Percentiles rank a stretch among this genome's conserved stretches.
Conservation (phyloP, 2,113 vertebrate species). For the Percopsis transmontana region DNA sequence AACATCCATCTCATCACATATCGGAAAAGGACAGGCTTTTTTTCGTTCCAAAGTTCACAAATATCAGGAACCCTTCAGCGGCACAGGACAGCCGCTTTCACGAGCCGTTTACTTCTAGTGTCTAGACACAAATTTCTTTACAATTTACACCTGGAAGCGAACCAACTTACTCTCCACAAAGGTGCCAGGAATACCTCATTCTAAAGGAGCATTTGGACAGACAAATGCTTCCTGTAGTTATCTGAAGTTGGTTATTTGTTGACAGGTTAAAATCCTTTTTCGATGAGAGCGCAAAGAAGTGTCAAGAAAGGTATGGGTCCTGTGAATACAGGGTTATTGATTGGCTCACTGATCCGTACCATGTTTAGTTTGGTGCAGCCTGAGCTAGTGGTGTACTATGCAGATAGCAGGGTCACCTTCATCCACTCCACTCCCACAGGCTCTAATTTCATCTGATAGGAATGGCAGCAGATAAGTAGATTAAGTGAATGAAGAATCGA, state of each 20-base stretch:
- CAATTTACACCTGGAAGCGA: too few relatives aligned
- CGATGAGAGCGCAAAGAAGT: too few relatives aligned
- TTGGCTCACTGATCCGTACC: too few relatives aligned
- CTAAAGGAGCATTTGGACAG: too few relatives aligned
- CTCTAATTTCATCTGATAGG: constrained; percentile 45
- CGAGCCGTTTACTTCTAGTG: background rate
- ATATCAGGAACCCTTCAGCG: constrained; percentile 38
- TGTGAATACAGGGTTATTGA: too few relatives aligned
- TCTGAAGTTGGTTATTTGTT: too few relatives aligned
- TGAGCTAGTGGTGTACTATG: background rate
- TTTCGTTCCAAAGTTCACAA: constrained; percentile 28
- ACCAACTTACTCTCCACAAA: too few relatives aligned
- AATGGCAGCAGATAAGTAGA: constrained; percentile 71
- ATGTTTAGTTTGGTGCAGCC: background rate
- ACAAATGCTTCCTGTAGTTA: too few relatives aligned
- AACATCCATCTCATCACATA: constrained; percentile 21
- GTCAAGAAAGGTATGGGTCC: too few relatives aligned
- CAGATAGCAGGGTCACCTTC: constrained; percentile 67
- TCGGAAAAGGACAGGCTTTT: constrained; percentile 39
- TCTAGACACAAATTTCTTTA: too few relatives aligned
- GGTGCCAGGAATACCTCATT: too few relatives aligned
- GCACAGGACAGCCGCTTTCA: constrained; percentile 2
- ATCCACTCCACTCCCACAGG: constrained; percentile 24
- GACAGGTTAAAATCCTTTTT: too few relatives aligned
- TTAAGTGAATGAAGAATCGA: constrained; percentile 74